Evolutionary conservation across 2,113 vertebrate species (phyloP).

Genomic region (Barbus barbus): DNA sequence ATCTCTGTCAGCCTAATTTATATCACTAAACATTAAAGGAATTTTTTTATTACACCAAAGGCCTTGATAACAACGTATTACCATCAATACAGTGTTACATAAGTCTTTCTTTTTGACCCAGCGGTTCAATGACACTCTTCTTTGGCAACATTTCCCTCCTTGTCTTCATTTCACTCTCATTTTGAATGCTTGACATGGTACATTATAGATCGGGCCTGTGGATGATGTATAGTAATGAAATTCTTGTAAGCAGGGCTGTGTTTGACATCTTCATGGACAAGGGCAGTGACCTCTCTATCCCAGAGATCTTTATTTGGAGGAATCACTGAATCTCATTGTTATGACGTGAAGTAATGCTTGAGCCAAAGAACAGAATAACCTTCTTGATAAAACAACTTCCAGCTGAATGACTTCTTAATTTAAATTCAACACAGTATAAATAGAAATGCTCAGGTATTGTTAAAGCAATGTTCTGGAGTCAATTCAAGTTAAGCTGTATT

Average conservation of each 20-base stretch:
- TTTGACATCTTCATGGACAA: conserved; percentile 30
- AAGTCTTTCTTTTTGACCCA: neutral
- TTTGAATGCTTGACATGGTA: conserved; percentile 37
- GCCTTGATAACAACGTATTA: neutral
- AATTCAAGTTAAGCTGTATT: neutral
- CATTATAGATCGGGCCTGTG: conserved; percentile 16
- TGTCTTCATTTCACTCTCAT: conserved; percentile 30
- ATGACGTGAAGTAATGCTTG: conserved; percentile 13
- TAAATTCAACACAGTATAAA: conserved; percentile 2
- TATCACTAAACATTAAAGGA: too few species aligned
- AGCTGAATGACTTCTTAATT: neutral
- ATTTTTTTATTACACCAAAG: too few species aligned
- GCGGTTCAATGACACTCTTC: conserved; percentile 14
- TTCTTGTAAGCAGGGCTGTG: conserved; percentile 35
- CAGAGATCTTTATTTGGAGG: conserved; percentile 17
- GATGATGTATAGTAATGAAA: conserved; percentile 50
- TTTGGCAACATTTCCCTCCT: conserved; percentile 35
- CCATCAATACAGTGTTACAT: neutral
- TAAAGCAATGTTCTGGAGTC: conserved; percentile 4
- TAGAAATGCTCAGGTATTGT: neutral
- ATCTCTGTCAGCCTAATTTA: too few species aligned
- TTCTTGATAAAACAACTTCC: conserved; percentile 44
- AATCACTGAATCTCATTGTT: conserved; percentile 6
- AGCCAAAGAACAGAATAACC: conserved; percentile 45
- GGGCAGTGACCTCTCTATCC: conserved; percentile 29